Base-by-base conservation (phyloP, 2,888 invertebrate species). In the Euspilapteryx auroguttella region DNA sequence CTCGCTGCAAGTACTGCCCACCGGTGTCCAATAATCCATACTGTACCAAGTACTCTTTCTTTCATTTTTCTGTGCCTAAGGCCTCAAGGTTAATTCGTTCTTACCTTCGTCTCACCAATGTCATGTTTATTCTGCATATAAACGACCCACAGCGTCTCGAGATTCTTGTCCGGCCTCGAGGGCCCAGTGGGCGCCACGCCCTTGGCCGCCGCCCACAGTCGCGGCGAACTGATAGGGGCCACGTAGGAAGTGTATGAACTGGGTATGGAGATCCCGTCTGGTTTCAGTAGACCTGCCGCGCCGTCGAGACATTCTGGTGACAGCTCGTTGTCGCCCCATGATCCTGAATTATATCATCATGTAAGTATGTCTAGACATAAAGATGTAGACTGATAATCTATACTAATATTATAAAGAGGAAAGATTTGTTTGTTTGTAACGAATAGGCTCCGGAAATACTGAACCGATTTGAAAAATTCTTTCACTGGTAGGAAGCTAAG, bases 271-370 rank as follows among this genome's bases (percentile, higher is more conserved):
- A 97, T 86, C 12, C 97, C 97, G 51, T 85, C 86, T 12, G 85
- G 79, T 69, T 88, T 87, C 4, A 97, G 68, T 38, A 94, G 86
- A 21, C 86, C 82, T 42, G 94, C 89, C 2, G 94, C 95, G 2
- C 96, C 95, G 63, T 97, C 96, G 27, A 98, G 78, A 59, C 97
- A 98, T 63, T 99, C 99, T 0, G 99, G 99, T 0, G 96, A 95
- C 8, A 99, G 79, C 69, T 99, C 99, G 57, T 99, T 99, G 58
- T 99, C 99, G 12, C 96, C 96, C 79, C 99, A 99, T 2, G 97
- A 97, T 0, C 86, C 82, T 79, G 40, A 9, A 42, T 8, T 45
- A 33, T 12, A 25, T 13, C 14, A n/a, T 21, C 14, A 4, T 12
- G 17, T 17, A 13, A 27, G n/a, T n/a, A n/a, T n/a, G n/a, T n/a